phyloP scores from a whole-genome alignment of 2,797 vertebrate species.

The Lutra lutra region DNA sequence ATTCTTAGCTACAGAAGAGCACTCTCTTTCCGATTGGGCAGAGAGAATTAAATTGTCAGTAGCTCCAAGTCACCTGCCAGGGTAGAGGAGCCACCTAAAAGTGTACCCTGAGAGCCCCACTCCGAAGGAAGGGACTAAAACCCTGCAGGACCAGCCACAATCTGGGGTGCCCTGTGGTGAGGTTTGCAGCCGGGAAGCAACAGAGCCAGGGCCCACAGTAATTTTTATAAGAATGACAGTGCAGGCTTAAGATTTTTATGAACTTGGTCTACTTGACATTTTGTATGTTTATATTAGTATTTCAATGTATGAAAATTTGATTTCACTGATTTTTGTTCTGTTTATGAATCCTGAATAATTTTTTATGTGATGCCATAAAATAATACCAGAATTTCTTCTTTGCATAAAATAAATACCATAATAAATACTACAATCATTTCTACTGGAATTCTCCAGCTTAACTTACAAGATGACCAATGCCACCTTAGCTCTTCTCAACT shows the following conservation, averaged over 20 bases:
- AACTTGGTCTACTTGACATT: background rate
- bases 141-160: background rate
- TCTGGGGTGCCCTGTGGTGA: background rate
- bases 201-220: background rate
- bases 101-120: background rate
- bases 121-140: background rate
- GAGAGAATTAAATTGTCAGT: background rate
- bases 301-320: constrained; percentile 24
- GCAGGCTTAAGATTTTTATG: background rate
- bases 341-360: constrained; percentile 14
- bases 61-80: background rate
- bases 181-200: background rate
- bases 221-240: background rate
- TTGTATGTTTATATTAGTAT: constrained; percentile 25
- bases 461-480: background rate
- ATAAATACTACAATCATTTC: background rate
- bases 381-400: background rate
- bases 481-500: background rate
- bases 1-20: background rate
- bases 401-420: background rate
- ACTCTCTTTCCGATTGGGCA: background rate
- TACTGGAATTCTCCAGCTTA: background rate
- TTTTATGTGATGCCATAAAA: background rate
- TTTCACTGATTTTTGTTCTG: background rate
- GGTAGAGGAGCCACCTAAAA: background rate